Conservation (phyloP, 2,888 invertebrate species). For the Hyles lineata region DNA sequence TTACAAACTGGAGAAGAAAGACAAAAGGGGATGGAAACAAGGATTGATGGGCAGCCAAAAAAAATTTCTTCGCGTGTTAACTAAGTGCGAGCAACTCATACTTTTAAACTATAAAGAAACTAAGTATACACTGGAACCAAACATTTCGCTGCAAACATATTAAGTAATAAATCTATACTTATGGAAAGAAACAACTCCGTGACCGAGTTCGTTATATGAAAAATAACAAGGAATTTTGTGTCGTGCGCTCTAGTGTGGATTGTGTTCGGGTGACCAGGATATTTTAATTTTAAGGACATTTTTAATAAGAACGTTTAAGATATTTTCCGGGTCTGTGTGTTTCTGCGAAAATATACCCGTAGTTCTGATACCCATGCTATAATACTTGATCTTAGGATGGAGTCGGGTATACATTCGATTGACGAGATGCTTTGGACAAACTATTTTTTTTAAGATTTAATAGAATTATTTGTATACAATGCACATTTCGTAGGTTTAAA, state of each 20-base stretch:
- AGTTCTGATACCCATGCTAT: too few relatives aligned
- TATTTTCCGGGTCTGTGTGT: not conserved
- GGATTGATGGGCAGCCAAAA: too few relatives aligned
- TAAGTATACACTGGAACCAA: not conserved
- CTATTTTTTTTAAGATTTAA: too few relatives aligned
- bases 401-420: too few relatives aligned
- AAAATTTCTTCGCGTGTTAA: not conserved
- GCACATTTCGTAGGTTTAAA: too few relatives aligned
- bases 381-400: too few relatives aligned
- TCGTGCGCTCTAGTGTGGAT: constrained; percentile 40
- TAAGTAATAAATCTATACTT: constrained; percentile 23
- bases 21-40: too few relatives aligned
- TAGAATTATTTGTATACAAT: too few relatives aligned
- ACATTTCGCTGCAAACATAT: constrained; percentile 4
- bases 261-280: constrained; percentile 35
- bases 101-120: not conserved
- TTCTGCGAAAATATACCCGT: too few relatives aligned
- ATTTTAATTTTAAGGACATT: constrained; percentile 22
- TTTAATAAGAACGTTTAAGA: constrained; percentile 30
- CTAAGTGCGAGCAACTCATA: not conserved
- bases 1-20: too few relatives aligned
- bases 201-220: constrained; percentile 39
- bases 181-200: constrained; percentile 30
- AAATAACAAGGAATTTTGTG: constrained; percentile 40
- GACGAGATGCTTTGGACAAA: too few relatives aligned